A percentile compares a stretch with the other conserved stretches of the same genome.
Conservation (phyloP, 2,888 invertebrate species). For the Eupithecia inturbata region DNA sequence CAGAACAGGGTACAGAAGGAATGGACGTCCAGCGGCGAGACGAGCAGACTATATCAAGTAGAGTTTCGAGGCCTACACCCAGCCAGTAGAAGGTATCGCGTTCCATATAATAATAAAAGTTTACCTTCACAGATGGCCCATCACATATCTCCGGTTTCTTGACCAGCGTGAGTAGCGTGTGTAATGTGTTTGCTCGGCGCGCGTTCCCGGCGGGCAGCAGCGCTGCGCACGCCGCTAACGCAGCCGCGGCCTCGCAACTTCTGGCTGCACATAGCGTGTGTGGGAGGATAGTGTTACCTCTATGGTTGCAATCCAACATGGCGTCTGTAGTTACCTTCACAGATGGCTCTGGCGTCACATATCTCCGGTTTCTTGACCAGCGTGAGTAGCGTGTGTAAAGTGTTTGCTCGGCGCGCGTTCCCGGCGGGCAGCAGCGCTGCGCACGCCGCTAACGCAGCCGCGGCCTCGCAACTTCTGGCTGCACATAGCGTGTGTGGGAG, state of each 20-base stretch:
- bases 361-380: conserved; percentile 73
- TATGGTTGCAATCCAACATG: conserved; percentile 4
- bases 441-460: conserved; percentile 62
- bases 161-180: conserved; percentile 71
- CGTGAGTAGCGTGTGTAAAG: conserved; percentile 71
- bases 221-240: conserved; percentile 63
- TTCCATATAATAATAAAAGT: too few relatives aligned
- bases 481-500: conserved; percentile 73
- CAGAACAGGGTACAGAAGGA: too few relatives aligned
- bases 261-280: conserved; percentile 73
- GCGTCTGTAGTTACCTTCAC: conserved; percentile 62
- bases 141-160: conserved; percentile 72
- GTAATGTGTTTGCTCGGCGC: conserved; percentile 66
- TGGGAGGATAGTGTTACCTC: conserved; percentile 53
- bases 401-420: conserved; percentile 57
- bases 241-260: conserved; percentile 68
- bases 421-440: conserved; percentile 60
- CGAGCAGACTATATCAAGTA: too few relatives aligned
- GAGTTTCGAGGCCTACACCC: too few relatives aligned
- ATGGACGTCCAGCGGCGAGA: too few relatives aligned
- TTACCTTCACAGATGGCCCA: conserved; percentile 72
- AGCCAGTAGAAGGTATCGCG: too few relatives aligned
- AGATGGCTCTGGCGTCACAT: conserved; percentile 66
- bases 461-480: conserved; percentile 68
- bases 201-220: conserved; percentile 51